Conservation (phyloP, 2,113 vertebrate genomes). For the Anas platyrhynchos region DNA sequence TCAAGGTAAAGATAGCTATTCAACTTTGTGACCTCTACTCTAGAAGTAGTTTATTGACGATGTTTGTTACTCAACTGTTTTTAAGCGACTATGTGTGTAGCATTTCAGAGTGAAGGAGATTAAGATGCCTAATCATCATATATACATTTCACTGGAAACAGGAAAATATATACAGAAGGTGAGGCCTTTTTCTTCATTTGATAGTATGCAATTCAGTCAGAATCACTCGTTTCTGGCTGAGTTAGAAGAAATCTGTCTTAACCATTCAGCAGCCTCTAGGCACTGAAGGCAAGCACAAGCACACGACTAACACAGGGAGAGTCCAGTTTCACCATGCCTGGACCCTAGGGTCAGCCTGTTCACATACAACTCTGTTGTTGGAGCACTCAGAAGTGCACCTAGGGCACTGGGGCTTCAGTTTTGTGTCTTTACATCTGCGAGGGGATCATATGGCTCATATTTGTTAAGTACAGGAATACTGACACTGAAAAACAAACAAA, state of each 20-base stretch:
- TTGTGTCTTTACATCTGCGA: background rate
- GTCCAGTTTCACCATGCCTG: background rate
- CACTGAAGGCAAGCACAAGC: background rate
- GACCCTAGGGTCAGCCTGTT: background rate
- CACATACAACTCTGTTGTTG: accelerated
- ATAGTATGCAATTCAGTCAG: accelerated
- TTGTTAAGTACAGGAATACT: background rate
- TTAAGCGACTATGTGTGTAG: background rate
- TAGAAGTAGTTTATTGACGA: background rate
- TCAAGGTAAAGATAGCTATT: background rate
- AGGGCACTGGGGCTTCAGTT: background rate
- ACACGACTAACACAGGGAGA: background rate
- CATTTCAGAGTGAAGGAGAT: background rate
- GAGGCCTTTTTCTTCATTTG: background rate
- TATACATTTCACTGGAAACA: background rate
- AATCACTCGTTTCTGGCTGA: background rate
- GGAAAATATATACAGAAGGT: background rate
- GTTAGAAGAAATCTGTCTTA: background rate
- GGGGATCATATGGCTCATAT: background rate
- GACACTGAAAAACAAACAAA: background rate
- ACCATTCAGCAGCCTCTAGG: background rate
- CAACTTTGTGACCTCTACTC: background rate
- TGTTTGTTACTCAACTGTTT: background rate
- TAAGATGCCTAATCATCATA: background rate
- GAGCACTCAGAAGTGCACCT: background rate